A percentile compares a stretch with the other conserved stretches of the same genome.
Conservation (phyloP, 2,888 invertebrate genomes). For the Nudaria mundana region DNA sequence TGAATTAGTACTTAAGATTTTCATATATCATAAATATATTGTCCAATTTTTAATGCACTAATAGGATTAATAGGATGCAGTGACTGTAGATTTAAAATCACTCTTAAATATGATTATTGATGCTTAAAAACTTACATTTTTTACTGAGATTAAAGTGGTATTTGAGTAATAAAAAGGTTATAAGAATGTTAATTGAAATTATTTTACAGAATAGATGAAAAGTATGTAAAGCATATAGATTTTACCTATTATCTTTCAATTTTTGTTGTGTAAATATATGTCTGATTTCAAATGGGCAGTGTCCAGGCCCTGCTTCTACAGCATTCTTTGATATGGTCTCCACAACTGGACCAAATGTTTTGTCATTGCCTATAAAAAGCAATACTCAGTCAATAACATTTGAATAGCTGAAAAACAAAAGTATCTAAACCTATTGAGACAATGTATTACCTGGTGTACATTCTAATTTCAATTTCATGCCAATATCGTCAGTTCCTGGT, state of each 20-base stretch:
- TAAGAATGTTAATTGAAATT: no score
- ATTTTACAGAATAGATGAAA: no score
- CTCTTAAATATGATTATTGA: no score
- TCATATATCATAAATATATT: no score
- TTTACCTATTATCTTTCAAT: constrained; percentile 80
- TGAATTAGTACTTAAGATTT: no score
- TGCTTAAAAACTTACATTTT: no score
- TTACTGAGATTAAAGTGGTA: no score
- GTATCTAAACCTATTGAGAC: no score
- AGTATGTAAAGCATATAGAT: background rate
- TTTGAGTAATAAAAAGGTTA: no score
- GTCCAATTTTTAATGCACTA: no score
- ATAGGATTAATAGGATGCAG: no score
- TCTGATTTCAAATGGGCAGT: constrained; percentile 90
- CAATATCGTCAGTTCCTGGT: constrained; percentile 83
- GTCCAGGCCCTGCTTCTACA: constrained; percentile 88
- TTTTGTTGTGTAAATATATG: constrained; percentile 85
- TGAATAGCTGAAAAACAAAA: background rate
- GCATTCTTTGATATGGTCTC: constrained; percentile 81
- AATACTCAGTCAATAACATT: background rate
- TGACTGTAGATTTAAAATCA: no score
- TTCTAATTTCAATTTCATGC: constrained; percentile 84
- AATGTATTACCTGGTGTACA: constrained; percentile 72
- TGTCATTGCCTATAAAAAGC: constrained; percentile 65
- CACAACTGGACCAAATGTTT: constrained; percentile 80